These are phyloP conservation scores for Pogona vitticeps DNA, from an alignment of 2,113 vertebrate genomes.

Conservation along the genomic window DNA sequence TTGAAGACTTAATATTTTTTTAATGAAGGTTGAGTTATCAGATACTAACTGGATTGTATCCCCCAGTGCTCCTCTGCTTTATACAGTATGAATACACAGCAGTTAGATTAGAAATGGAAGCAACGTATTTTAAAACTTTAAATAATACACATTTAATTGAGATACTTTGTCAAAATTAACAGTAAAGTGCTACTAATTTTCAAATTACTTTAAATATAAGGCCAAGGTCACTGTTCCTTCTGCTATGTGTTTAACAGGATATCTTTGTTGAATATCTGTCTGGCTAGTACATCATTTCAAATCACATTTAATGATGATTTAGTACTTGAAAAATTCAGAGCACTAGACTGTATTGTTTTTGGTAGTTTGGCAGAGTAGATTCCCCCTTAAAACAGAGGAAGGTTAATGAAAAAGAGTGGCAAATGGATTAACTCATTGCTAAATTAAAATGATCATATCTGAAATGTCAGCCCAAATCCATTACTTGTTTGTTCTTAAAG, in stretches of 20 bases:
- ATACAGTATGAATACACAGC: no score
- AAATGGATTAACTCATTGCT: constrained; percentile 68
- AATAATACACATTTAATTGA: not conserved
- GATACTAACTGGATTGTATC: no score
- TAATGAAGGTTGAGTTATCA: not conserved
- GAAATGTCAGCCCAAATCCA: constrained; percentile 71
- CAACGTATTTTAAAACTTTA: not conserved
- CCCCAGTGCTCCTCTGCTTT: not conserved
- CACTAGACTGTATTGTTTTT: constrained; percentile 44
- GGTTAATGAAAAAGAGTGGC: constrained; percentile 63
- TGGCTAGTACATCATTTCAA: constrained; percentile 46
- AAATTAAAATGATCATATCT: constrained; percentile 61
- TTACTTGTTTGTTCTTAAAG: constrained; percentile 60
- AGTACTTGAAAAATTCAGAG: constrained; percentile 49
- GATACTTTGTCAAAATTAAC: not conserved
- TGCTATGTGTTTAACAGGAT: constrained; percentile 32
- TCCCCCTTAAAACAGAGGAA: constrained; percentile 49
- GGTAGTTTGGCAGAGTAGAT: constrained; percentile 25
- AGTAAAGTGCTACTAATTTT: constrained; percentile 19
- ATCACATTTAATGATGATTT: constrained; percentile 45
- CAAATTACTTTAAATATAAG: constrained; percentile 41
- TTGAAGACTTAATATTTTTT: not conserved
- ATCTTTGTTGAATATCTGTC: constrained; percentile 38
- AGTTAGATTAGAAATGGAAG: not conserved
- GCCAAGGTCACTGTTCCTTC: constrained; percentile 1